phyloP scores from a whole-genome alignment of 2,888 invertebrate genomes.

The Eretmocerus hayati region DNA sequence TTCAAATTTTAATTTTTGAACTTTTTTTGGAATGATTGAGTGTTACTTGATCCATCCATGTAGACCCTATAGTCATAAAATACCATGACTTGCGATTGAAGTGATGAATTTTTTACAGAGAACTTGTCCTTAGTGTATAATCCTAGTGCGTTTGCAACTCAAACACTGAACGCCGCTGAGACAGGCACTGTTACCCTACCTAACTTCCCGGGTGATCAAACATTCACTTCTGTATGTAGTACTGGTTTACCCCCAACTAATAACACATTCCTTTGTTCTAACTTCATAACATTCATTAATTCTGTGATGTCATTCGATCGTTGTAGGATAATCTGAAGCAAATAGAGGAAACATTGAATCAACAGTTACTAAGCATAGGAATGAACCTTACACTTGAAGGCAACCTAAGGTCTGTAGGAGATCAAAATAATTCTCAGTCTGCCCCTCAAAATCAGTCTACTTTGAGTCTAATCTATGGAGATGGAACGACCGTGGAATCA shows the following conservation, averaged over 20 bases:
- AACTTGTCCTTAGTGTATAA: constrained; percentile 29
- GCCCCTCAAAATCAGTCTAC: constrained; percentile 31
- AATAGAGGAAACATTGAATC: constrained; percentile 45
- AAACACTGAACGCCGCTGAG: constrained; percentile 43
- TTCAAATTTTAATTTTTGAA: no score
- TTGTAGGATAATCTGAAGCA: constrained; percentile 46
- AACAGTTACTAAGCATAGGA: constrained; percentile 41
- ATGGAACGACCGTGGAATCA: constrained; percentile 29
- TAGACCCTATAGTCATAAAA: no score
- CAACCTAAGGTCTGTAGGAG: constrained; percentile 20
- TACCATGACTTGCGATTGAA: no score
- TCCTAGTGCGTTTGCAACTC: constrained; percentile 32
- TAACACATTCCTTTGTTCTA: background rate
- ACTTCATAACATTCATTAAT: background rate
- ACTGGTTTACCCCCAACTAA: background rate
- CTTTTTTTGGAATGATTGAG: no score
- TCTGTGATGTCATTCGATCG: no score
- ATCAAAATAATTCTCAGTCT: constrained; percentile 22
- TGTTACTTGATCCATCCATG: no score
- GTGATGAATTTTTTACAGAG: constrained; percentile 30
- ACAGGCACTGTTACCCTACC: constrained; percentile 43
- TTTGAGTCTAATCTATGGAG: constrained; percentile 38
- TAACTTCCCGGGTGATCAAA: constrained; percentile 38
- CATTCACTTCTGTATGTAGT: constrained; percentile 39
- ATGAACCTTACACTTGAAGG: constrained; percentile 33